Conservation (phyloP, 2,888 invertebrate species). For the Conus canariensis region DNA sequence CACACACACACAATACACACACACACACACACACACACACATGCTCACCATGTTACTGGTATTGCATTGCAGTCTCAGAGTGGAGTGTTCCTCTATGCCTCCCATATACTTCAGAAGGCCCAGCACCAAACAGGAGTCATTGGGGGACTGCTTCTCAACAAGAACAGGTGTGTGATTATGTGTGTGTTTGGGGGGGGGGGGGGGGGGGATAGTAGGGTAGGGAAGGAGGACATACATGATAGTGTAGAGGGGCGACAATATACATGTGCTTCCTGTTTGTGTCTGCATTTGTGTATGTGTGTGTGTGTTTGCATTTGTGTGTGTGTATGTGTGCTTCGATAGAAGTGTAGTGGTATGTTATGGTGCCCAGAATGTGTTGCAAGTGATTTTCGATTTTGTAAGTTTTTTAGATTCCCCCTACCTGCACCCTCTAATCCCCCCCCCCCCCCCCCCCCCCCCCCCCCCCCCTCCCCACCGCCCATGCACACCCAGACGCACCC, state of each 20-base stretch:
- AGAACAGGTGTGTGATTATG: slow-evolving; percentile 88
- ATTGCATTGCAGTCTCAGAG: slow-evolving; percentile 87
- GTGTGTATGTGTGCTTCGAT: too few species aligned
- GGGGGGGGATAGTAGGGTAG: neutral
- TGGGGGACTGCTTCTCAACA: slow-evolving; percentile 91
- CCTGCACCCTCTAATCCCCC: too few species aligned
- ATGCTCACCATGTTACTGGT: neutral
- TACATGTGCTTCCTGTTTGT: neutral
- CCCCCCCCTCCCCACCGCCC: too few species aligned
- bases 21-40: neutral
- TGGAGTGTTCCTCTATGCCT: slow-evolving; percentile 91
- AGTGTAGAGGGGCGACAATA: too few species aligned
- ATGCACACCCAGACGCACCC: too few species aligned
- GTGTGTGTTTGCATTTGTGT: too few species aligned
- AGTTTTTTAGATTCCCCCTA: too few species aligned
- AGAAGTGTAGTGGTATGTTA: too few species aligned
- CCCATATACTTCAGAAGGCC: slow-evolving; percentile 91
- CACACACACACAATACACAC: neutral
- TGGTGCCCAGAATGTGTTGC: too few species aligned
- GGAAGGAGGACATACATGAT: neutral
- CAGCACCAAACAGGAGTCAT: slow-evolving; percentile 88
- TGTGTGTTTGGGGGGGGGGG: neutral
- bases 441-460: too few species aligned
- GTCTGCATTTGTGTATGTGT: neutral
- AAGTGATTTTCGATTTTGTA: too few species aligned